These are phyloP conservation scores for Enteromius trimaculatus DNA, from an alignment of 2,797 vertebrate genomes.

Conservation along the genomic window DNA sequence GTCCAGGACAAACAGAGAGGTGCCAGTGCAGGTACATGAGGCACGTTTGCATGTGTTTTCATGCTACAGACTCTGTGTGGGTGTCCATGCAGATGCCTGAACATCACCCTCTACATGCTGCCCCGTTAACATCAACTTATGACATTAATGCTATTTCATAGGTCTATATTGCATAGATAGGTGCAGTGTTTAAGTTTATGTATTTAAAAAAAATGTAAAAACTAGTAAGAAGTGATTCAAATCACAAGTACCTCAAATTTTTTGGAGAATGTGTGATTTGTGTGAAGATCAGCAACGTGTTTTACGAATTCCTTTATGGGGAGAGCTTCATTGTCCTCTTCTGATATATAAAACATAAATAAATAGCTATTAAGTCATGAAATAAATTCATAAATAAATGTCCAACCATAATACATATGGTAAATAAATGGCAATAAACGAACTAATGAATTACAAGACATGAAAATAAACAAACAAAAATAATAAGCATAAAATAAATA, in stretches of 20 bases:
- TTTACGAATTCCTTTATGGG: conserved; percentile 94
- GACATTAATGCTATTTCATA: not conserved
- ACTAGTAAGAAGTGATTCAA: conserved; percentile 15
- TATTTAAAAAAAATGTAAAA: not conserved
- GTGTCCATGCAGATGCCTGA: conserved; percentile 25
- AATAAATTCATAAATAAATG: not conserved
- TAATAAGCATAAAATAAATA: not conserved
- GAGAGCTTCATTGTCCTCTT: conserved; percentile 89
- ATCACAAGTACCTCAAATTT: conserved; percentile 91
- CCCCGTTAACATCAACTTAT: not conserved
- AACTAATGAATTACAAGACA: not conserved
- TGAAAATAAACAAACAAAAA: not conserved
- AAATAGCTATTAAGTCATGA: not conserved
- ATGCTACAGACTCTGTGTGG: conserved; percentile 14
- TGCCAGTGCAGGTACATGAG: conserved; percentile 29
- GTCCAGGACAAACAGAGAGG: conserved; percentile 74
- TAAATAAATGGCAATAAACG: not conserved
- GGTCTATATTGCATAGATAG: not conserved
- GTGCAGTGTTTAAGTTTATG: not conserved
- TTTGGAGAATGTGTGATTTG: conserved; percentile 90
- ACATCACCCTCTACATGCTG: conserved; percentile 26
- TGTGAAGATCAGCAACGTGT: conserved; percentile 92
- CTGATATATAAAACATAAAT: not conserved
- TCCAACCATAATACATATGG: not conserved
- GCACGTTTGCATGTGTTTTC: conserved; percentile 22